Conservation (phyloP, 2,888 invertebrate genomes). For the Anorthoa munda region DNA sequence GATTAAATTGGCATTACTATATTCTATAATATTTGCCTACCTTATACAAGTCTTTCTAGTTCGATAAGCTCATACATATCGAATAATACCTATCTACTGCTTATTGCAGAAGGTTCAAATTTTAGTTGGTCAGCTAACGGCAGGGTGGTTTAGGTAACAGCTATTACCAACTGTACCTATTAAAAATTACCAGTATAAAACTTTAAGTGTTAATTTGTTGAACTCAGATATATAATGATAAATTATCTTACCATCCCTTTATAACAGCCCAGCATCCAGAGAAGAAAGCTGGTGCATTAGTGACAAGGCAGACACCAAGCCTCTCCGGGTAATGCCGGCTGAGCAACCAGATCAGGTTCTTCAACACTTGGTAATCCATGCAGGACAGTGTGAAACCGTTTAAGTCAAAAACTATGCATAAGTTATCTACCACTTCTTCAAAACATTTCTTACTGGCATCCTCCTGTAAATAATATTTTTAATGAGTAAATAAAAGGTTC, state of each 20-base stretch:
- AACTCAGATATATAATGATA: too few species aligned
- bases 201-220: too few species aligned
- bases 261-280: conserved; percentile 95
- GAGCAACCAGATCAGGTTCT: conserved; percentile 95
- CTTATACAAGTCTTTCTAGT: too few species aligned
- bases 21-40: too few species aligned
- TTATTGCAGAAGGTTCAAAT: too few species aligned
- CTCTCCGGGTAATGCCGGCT: conserved; percentile 95
- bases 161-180: too few species aligned
- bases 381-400: conserved; percentile 94
- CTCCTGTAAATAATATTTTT: conserved; percentile 89
- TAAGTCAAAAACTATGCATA: conserved; percentile 95
- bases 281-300: conserved; percentile 94
- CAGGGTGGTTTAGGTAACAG: too few species aligned
- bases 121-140: too few species aligned
- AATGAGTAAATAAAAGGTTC: not conserved
- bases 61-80: too few species aligned
- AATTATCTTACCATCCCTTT: conserved; percentile 92
- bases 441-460: conserved; percentile 94
- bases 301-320: conserved; percentile 94
- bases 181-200: too few species aligned
- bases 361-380: conserved; percentile 95
- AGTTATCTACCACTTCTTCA: conserved; percentile 94
- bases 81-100: too few species aligned
- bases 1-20: too few species aligned